phyloP scores from a whole-genome alignment of 1,140 invertebrate genomes.

The Meteorus sp. region DNA sequence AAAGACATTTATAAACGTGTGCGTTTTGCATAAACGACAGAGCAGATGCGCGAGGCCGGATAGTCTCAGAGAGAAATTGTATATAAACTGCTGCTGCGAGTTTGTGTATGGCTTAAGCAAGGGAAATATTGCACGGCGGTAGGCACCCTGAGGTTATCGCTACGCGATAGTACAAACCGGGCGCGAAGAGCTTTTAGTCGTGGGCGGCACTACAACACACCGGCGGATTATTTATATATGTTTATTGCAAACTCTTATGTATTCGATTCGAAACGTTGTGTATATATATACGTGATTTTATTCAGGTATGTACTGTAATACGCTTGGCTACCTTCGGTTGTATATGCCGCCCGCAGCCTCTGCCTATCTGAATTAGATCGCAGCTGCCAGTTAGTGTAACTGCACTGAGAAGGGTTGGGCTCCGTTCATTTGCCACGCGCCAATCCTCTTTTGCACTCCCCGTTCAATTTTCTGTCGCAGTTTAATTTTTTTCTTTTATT shows the following conservation, averaged over 20 bases:
- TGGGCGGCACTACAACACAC: constrained; percentile 17
- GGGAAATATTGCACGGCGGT: constrained; percentile 23
- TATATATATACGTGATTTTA: neutral
- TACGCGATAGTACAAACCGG: constrained; percentile 18
- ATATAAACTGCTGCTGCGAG: no score
- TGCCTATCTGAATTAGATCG: constrained; percentile 14
- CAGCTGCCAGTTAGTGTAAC: no score
- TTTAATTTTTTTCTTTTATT: no score
- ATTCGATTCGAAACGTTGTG: neutral
- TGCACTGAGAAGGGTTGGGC: no score
- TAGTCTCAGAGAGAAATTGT: no score
- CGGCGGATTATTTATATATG: no score
- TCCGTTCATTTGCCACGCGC: constrained; percentile 7
- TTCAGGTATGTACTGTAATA: neutral
- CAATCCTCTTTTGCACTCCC: neutral
- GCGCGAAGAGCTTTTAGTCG: constrained; percentile 20
- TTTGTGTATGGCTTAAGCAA: neutral
- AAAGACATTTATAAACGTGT: neutral
- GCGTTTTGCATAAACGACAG: neutral
- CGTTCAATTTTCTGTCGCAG: no score
- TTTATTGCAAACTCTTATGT: neutral
- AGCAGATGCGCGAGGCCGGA: neutral
- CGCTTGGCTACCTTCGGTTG: neutral
- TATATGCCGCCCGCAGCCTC: neutral
- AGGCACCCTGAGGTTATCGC: constrained; percentile 24